A percentile compares a stretch with the other conserved stretches of the same genome.
Evolutionary conservation across 2,888 invertebrate species (phyloP).

Genomic region (Ryuthela nishihirai): DNA sequence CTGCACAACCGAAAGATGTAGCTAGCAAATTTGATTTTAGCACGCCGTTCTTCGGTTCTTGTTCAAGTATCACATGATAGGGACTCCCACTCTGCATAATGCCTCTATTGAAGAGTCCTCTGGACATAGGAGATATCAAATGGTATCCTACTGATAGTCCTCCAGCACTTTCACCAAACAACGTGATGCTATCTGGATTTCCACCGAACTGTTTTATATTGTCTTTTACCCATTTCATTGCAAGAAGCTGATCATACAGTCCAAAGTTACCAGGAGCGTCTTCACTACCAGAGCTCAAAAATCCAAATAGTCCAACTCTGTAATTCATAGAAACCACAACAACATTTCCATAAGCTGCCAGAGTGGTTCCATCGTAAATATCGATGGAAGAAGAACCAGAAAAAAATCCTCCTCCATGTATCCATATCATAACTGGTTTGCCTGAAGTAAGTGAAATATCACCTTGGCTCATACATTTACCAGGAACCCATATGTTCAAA

Average conservation of each 20-base stretch:
- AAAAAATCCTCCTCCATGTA: conserved; percentile 47
- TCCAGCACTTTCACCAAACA: conserved; percentile 47
- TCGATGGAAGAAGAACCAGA: conserved; percentile 43
- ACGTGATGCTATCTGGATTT: conserved; percentile 45
- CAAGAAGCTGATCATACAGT: conserved; percentile 46
- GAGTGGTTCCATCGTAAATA: conserved; percentile 55
- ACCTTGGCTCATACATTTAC: not conserved
- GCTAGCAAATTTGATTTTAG: conserved; percentile 7
- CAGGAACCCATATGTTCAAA: conserved; percentile 77
- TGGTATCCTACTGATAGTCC: conserved; percentile 43
- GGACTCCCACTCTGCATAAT: conserved; percentile 45
- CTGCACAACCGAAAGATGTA: conserved; percentile 5
- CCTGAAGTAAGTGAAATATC: not conserved
- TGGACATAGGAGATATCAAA: conserved; percentile 30
- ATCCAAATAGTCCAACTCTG: conserved; percentile 55
- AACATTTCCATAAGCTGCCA: conserved; percentile 54
- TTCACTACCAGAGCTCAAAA: conserved; percentile 44
- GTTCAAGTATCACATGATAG: conserved; percentile 3
- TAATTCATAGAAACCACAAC: conserved; percentile 58
- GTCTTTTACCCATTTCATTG: conserved; percentile 46
- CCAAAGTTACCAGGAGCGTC: conserved; percentile 47
- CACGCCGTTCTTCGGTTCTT: not conserved
- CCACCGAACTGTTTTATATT: conserved; percentile 46
- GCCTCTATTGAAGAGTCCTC: conserved; percentile 41
- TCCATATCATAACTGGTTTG: conserved; percentile 66